These are phyloP conservation scores for Picus viridis DNA, from an alignment of 2,797 vertebrate genomes.

Conservation along the genomic window DNA sequence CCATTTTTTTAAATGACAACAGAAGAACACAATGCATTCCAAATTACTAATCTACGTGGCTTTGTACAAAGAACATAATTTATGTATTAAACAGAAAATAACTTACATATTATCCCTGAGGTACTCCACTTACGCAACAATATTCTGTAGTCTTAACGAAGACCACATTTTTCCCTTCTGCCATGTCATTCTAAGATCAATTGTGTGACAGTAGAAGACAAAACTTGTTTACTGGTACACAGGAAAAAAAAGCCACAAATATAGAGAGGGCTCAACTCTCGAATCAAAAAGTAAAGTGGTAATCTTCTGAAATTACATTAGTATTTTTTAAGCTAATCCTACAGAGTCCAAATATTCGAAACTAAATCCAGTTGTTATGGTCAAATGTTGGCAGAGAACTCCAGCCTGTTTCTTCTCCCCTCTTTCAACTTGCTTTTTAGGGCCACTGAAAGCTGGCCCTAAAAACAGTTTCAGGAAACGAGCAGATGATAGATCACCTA, in stretches of 20 bases:
- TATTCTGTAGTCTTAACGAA: slow-evolving; percentile 15
- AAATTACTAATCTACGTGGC: not conserved
- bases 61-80: not conserved
- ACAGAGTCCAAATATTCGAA: not conserved
- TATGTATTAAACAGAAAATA: slow-evolving; percentile 30
- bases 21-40: not conserved
- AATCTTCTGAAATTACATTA: not conserved
- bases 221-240: not conserved
- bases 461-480: not conserved
- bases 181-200: not conserved
- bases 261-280: not conserved
- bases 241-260: not conserved
- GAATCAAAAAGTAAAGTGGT: not conserved
- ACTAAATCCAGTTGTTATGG: not conserved
- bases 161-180: slow-evolving; percentile 4
- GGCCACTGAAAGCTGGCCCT: not conserved
- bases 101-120: not conserved
- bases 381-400: not conserved
- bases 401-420: not conserved
- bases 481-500: not conserved
- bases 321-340: not conserved
- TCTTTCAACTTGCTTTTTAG: not conserved
- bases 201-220: not conserved
- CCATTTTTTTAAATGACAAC: not conserved
- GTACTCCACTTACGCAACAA: slow-evolving; percentile 33